Evolutionary conservation across 2,888 invertebrate genomes (phyloP).

Genomic region (Axea sp.): DNA sequence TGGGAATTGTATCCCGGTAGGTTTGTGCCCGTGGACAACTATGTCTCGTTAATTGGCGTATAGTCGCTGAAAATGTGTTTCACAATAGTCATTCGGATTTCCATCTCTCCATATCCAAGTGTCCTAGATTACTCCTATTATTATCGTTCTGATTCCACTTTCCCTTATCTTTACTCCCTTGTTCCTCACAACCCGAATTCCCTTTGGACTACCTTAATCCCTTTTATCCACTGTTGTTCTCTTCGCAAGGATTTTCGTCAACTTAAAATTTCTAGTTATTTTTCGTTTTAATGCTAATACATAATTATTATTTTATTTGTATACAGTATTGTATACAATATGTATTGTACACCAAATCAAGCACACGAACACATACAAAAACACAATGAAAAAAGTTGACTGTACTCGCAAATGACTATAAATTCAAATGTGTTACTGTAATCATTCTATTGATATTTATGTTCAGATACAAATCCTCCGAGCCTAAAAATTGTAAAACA

Average conservation of each 20-base stretch:
- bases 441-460: conserved; percentile 32
- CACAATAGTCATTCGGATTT: conserved; percentile 72
- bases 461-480: conserved; percentile 40
- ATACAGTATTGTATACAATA: conserved; percentile 28
- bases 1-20: conserved; percentile 76
- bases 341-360: conserved; percentile 27
- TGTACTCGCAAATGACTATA: conserved; percentile 38
- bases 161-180: conserved; percentile 34
- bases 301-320: conserved; percentile 23
- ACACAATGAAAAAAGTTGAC: neutral
- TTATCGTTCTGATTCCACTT: conserved; percentile 63
- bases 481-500: conserved; percentile 34
- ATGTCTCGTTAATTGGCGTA: conserved; percentile 71
- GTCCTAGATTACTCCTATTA: conserved; percentile 68
- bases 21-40: conserved; percentile 71
- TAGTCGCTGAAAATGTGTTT: conserved; percentile 69
- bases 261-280: conserved; percentile 65
- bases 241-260: conserved; percentile 74
- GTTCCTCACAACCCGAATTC: conserved; percentile 15
- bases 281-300: conserved; percentile 16
- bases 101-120: conserved; percentile 62
- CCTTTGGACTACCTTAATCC: conserved; percentile 1
- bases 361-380: conserved; percentile 33
- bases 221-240: conserved; percentile 72
- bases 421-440: conserved; percentile 11